Conservation (phyloP, 2,113 vertebrate genomes). For the Promerops cafer region DNA sequence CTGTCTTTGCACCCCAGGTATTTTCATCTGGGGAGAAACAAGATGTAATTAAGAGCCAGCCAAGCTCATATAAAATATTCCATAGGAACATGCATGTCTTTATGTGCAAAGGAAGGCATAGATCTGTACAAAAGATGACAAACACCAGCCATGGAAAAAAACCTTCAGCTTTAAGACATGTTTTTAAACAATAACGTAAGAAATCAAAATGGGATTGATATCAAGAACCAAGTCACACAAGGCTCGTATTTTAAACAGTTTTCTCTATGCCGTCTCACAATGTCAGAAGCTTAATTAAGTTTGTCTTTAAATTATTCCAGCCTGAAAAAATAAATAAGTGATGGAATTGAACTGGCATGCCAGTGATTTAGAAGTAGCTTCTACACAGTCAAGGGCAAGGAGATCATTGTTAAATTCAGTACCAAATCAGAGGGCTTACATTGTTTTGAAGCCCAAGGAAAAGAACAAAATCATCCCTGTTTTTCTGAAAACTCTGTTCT, state of each 20-base stretch:
- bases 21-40: not conserved
- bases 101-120: not conserved
- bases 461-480: accelerated
- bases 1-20: not conserved
- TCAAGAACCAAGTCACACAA: not conserved
- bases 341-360: not conserved
- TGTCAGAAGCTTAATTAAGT: conserved; percentile 28
- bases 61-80: not conserved
- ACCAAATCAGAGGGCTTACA: not conserved
- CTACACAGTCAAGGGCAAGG: not conserved
- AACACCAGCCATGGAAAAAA: not conserved
- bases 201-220: not conserved
- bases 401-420: not conserved
- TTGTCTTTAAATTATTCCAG: conserved; percentile 11
- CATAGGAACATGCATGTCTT: not conserved
- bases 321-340: not conserved
- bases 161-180: not conserved
- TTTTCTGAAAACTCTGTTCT: not conserved
- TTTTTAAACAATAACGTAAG: not conserved
- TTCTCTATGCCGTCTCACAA: not conserved
- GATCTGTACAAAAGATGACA: not conserved
- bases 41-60: not conserved
- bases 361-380: not conserved
- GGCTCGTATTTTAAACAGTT: not conserved
- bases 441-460: not conserved